These are phyloP conservation scores for Corbicula japonica DNA, from an alignment of 2,888 invertebrate species.

Conservation along the genomic window DNA sequence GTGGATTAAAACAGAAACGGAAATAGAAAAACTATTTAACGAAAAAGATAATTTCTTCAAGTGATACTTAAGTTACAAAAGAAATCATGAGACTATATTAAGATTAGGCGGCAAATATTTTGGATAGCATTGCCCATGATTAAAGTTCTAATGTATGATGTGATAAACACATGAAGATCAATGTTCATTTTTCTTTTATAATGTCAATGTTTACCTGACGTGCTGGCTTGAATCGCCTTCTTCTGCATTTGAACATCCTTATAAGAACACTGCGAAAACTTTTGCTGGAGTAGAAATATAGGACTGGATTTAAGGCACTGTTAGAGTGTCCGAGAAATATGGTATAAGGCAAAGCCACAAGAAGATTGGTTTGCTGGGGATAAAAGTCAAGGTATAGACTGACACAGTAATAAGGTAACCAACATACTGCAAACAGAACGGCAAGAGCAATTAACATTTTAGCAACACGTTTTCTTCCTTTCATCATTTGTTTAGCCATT, in stretches of 20 bases:
- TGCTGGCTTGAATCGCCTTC: slow-evolving; percentile 55
- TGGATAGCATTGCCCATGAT: too few relatives aligned
- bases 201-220: slow-evolving; percentile 40
- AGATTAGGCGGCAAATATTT: too few relatives aligned
- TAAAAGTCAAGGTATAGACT: slow-evolving; percentile 90
- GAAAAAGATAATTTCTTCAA: too few relatives aligned
- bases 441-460: slow-evolving; percentile 92
- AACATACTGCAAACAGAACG: slow-evolving; percentile 92
- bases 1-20: too few relatives aligned
- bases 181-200: too few relatives aligned
- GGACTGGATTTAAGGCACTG: slow-evolving; percentile 92
- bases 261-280: slow-evolving; percentile 91
- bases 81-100: too few relatives aligned
- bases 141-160: too few relatives aligned
- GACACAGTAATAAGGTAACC: slow-evolving; percentile 92
- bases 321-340: slow-evolving; percentile 92
- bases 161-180: too few relatives aligned
- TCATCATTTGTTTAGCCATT: slow-evolving; percentile 86
- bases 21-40: too few relatives aligned
- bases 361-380: slow-evolving; percentile 75
- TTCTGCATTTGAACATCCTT: slow-evolving; percentile 70
- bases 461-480: slow-evolving; percentile 91
- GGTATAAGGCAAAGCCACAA: slow-evolving; percentile 89
- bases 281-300: slow-evolving; percentile 92
- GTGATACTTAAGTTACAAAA: too few relatives aligned